Percentiles rank a stretch among this genome's conserved stretches.
Conservation (phyloP, 2,888 invertebrate species). For the Lycocerus yunnanus region DNA sequence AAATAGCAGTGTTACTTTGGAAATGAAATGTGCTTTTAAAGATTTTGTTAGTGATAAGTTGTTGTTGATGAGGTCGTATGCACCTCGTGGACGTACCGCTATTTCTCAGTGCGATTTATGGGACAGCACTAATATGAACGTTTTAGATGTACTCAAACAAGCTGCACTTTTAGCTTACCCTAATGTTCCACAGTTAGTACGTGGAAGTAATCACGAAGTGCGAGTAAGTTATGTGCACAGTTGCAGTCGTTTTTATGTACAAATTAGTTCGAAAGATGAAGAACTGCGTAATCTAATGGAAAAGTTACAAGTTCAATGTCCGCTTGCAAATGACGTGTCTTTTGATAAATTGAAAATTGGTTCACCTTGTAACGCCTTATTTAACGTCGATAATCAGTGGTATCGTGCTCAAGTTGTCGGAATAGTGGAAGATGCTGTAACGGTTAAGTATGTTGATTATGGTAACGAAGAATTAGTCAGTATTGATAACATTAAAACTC, state of each 20-base stretch:
- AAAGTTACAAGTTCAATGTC: conserved; percentile 65
- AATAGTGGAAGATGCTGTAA: conserved; percentile 47
- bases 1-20: conserved; percentile 57
- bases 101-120: conserved; percentile 77
- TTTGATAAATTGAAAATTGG: conserved; percentile 60
- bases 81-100: conserved; percentile 71
- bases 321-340: conserved; percentile 43
- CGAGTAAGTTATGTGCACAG: conserved; percentile 70
- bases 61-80: conserved; percentile 68
- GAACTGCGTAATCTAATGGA: conserved; percentile 70
- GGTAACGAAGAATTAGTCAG: conserved; percentile 88
- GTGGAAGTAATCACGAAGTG: conserved; percentile 57
- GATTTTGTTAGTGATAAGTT: conserved; percentile 67
- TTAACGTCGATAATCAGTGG: conserved; percentile 82
- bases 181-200: conserved; percentile 44
- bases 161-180: conserved; percentile 50
- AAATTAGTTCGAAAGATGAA: conserved; percentile 65
- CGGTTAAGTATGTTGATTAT: conserved; percentile 90
- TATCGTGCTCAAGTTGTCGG: conserved; percentile 82
- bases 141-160: conserved; percentile 61
- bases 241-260: conserved; percentile 75
- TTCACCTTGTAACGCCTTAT: conserved; percentile 79
- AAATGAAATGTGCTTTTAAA: conserved; percentile 74
- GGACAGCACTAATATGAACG: conserved; percentile 61
- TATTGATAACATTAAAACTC: conserved; percentile 63